Conservation (phyloP, 1,140 invertebrate species). For the Tetramorium alpestre region DNA sequence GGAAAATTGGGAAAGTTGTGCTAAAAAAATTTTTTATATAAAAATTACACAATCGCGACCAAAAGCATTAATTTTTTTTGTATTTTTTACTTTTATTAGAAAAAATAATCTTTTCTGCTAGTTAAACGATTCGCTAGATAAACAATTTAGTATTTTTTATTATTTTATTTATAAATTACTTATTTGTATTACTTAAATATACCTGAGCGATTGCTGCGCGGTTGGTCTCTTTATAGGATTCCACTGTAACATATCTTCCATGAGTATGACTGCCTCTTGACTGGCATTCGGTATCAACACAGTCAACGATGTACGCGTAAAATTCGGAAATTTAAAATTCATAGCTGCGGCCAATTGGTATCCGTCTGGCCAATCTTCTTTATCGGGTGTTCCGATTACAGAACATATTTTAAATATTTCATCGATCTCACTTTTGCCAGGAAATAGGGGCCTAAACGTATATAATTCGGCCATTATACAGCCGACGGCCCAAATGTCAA, state of each 20-base stretch:
- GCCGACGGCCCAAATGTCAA: conserved; percentile 99
- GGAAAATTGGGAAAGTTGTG: too few relatives aligned
- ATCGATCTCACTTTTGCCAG: conserved; percentile 98
- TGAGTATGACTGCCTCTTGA: conserved; percentile 92
- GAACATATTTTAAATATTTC: conserved; percentile 99
- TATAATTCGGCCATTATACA: conserved; percentile 99
- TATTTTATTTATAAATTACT: background rate
- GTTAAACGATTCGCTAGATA: background rate
- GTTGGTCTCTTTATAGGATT: conserved; percentile 97
- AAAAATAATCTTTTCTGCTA: background rate
- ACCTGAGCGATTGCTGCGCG: conserved; percentile 94
- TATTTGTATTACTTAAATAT: conserved; percentile 63
- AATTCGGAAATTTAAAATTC: conserved; percentile 98
- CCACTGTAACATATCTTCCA: conserved; percentile 96
- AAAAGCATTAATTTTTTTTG: background rate
- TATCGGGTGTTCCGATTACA: conserved; percentile 97
- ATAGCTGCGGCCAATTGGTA: conserved; percentile 96
- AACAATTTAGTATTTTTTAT: background rate
- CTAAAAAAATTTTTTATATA: too few relatives aligned
- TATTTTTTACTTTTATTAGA: background rate
- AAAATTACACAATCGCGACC: too few relatives aligned
- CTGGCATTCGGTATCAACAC: conserved; percentile 94
- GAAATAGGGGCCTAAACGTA: conserved; percentile 98
- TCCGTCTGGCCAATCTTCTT: conserved; percentile 98
- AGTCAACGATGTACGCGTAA: conserved; percentile 91